Evolutionary conservation across 2,113 vertebrate species (phyloP), one percentile per base, ranked within the genome.

Genomic region (Craseonycteris thonglongyai): DNA sequence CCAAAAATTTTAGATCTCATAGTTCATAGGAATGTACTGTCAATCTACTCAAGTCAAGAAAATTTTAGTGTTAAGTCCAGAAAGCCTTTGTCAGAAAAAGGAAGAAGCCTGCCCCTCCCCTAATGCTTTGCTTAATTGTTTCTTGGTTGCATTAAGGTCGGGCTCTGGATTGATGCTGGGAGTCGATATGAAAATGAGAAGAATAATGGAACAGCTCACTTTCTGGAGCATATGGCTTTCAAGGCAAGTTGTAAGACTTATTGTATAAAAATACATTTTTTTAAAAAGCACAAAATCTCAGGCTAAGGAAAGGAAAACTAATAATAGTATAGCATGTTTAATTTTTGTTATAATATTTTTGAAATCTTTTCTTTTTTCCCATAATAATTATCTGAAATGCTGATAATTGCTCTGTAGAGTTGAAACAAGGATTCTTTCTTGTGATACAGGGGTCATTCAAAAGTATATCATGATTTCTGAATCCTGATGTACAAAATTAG

Each of bases 161-260:
- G 99, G 22, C 99, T 99, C 69, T 99, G 99, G 99, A 99, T 99
- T 79, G 99, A 99, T 83, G 99, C 99, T 30, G 99, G 99, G 93
- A 99, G 99, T 97, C 99, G 99, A 28, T 99, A 99, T 81, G 99
- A 99, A 98, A 99, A 99, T 69, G 98, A 99, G 96, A 99, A 98
- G 95, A 99, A 99, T 96, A 99, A 99, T 26, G 99, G 99, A 83
- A 99, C 99, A 2, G 99, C 99, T 81, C 99, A 99, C 96, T 99
- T 99, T 90, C 98, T 99, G 98, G 99, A 99, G 95, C 99, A 99
- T 90, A 99, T 99, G 99, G 99, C 99, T 24, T 99, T 99, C 97
- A 99, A 99, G 99, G 99, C 98, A 96, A 98, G 98, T 96, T 88
- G 15, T 56, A 49, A 81, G 49, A 42, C 33, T 81, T 51, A 42